Base-by-base conservation (phyloP, 2,888 invertebrate genomes). In the Drosophila paramelanica region DNA sequence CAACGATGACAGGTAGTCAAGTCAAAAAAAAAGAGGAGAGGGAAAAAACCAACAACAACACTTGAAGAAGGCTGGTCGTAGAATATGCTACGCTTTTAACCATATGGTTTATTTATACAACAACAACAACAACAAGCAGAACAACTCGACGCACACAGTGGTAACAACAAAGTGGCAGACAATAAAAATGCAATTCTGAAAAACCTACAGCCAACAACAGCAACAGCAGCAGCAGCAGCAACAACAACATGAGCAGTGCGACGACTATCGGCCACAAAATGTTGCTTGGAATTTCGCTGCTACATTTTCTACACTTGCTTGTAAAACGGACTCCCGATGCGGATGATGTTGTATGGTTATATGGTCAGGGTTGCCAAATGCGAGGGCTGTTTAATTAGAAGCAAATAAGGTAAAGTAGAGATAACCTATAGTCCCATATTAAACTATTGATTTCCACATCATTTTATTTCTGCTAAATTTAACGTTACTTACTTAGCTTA, bases 21-120 rank as follows among this genome's bases (percentile, higher is more conserved):
- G 67, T 38, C 55, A 56, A 57, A 71, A 69, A 66, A 58, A 42
- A 56, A 46, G 51, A 42, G 57, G 51, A 58, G 42, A 17, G 61
- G 43, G 13, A 50, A 38, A 50, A 56, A 51, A 39, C 43, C 45
- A 49, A 31, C 53, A 62, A 45, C 45, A 56, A 25, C 17, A 17
- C 17, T 53, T 31, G 42, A 36, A 57, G 27, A 77, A 70, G 82
- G 51, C 70, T 66, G 77, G 67, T 62, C 61, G 77, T 70, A 76
- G 76, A 87, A 84, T 87, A 82, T 88, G 83, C 83, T 88, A 88
- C 83, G 83, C 88, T 83, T 83, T 88, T 88, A 85, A 88, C 88
- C 83, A 83, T 83, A 83, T 83, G 83, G 83, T 83, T 83, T 83
- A 83, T 85, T 83, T 88, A 88, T 81, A 82, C 88, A 88, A 73